Percentiles rank a stretch among this genome's conserved stretches.
Conservation (phyloP, 2,797 vertebrate genomes). For the Falco concolor region DNA sequence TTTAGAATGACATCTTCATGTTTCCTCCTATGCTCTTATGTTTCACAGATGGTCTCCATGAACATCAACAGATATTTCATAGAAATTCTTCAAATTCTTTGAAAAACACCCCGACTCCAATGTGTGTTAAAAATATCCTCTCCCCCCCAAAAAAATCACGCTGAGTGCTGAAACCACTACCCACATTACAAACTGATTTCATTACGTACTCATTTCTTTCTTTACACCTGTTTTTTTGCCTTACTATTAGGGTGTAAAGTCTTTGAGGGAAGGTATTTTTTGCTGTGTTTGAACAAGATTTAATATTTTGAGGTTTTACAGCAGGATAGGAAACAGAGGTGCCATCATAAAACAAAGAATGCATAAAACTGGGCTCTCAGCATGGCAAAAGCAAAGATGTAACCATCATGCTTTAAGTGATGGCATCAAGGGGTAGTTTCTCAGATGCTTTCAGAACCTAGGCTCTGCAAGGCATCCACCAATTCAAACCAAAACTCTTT, state of each 20-base stretch:
- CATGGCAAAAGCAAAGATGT: not conserved
- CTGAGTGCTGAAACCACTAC: not conserved
- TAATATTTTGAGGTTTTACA: not conserved
- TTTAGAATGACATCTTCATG: not conserved
- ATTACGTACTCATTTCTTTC: not conserved
- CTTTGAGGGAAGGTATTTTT: not conserved
- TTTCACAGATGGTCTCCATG: not conserved
- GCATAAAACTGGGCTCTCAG: not conserved
- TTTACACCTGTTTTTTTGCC: not conserved
- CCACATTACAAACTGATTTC: not conserved
- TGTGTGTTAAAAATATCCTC: not conserved
- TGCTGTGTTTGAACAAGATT: not conserved
- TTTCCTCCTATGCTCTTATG: not conserved
- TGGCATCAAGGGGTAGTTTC: not conserved
- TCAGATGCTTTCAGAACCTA: not conserved
- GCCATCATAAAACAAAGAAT: not conserved
- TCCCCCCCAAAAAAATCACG: not conserved
- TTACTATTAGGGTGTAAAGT: not conserved
- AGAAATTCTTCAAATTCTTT: not conserved
- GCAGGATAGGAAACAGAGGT: not conserved
- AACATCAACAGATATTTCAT: not conserved
- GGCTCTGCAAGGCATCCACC: not conserved
- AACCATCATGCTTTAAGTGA: not conserved
- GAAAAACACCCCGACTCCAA: not conserved
- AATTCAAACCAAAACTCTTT: not conserved